These are phyloP conservation scores for Serrognathus titanus DNA, from an alignment of 2,888 invertebrate genomes.

Conservation along the genomic window DNA sequence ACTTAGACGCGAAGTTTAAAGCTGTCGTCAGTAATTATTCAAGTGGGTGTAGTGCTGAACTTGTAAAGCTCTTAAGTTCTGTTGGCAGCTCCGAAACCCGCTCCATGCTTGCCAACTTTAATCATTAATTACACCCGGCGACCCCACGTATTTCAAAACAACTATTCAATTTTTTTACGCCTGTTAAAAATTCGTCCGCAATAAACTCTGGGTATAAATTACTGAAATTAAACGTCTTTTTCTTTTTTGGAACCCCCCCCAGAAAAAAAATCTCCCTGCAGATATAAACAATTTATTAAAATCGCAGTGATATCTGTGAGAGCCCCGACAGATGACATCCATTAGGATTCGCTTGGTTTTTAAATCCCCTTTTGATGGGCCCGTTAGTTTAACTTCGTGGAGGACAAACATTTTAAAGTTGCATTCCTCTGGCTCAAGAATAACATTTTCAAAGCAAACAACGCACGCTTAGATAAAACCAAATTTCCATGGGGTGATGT, in stretches of 20 bases:
- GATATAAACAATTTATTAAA: too few species aligned
- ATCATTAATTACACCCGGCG: conserved; percentile 44
- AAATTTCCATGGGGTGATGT: too few species aligned
- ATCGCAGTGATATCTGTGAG: background rate
- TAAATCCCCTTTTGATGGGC: conserved; percentile 13
- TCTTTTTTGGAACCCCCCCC: too few species aligned
- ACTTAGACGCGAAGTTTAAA: conserved; percentile 39
- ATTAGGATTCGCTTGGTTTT: conserved; percentile 17
- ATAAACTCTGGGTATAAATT: conserved; percentile 6
- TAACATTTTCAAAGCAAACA: background rate
- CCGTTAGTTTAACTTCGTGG: conserved; percentile 13
- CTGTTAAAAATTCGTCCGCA: background rate
- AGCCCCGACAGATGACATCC: conserved; percentile 16
- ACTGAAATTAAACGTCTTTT: conserved; percentile 4
- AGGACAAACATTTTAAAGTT: conserved; percentile 16
- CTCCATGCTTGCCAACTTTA: conserved; percentile 42
- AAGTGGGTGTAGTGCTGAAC: conserved; percentile 43
- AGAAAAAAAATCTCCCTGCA: too few species aligned
- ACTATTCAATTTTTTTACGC: conserved; percentile 23
- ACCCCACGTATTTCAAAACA: conserved; percentile 34
- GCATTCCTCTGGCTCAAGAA: background rate
- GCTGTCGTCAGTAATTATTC: conserved; percentile 46
- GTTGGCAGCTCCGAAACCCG: conserved; percentile 37
- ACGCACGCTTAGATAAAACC: background rate
- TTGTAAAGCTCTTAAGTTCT: conserved; percentile 44